Evolutionary conservation across 2,113 vertebrate species (phyloP).

Genomic region (Myxocyprinus asiaticus): DNA sequence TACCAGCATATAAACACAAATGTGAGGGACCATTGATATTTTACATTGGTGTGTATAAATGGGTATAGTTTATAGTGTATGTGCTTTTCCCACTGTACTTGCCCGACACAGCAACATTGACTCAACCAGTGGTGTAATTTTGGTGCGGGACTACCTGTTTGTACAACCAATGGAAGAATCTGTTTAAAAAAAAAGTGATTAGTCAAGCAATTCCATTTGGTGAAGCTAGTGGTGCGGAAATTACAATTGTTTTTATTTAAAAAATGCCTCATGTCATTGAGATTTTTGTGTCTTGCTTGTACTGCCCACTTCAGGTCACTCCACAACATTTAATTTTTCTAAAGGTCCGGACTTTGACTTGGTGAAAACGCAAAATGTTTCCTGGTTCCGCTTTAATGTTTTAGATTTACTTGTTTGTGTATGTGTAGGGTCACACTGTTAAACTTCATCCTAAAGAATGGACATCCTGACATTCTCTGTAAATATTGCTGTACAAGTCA

Average conservation of each 20-base stretch:
- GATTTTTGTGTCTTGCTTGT: conserved; percentile 2
- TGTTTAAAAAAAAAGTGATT: too few species aligned
- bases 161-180: too few species aligned
- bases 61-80: too few species aligned
- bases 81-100: too few species aligned
- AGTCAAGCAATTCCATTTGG: too few species aligned
- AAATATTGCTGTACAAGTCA: background rate
- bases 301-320: background rate
- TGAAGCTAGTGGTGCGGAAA: too few species aligned
- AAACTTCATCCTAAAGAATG: background rate
- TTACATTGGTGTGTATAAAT: too few species aligned
- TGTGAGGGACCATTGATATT: too few species aligned
- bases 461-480: conserved; percentile 1
- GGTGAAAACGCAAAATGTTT: background rate
- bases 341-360: conserved; percentile 36
- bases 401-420: background rate
- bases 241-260: background rate
- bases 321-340: conserved; percentile 16
- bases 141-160: too few species aligned
- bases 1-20: too few species aligned
- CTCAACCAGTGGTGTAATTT: too few species aligned
- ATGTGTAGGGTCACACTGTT: background rate
- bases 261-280: background rate
- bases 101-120: too few species aligned
- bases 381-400: background rate